Evolutionary conservation across 2,113 vertebrate genomes (phyloP).

Genomic region (Silurus asotus): DNA sequence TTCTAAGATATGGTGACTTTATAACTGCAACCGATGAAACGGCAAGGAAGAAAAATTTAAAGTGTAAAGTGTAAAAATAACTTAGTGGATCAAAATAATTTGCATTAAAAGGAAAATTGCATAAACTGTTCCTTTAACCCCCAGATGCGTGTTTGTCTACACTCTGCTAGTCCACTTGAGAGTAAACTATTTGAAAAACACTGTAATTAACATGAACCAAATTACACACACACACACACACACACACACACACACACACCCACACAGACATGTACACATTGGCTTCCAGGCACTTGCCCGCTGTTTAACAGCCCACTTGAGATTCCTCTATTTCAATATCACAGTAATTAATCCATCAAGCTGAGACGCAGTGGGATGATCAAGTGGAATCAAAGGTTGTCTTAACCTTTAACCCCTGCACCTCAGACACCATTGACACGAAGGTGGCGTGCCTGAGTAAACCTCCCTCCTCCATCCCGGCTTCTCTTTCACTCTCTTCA

Average conservation of each 20-base stretch:
- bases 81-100: not conserved
- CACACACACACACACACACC: constrained; percentile 37
- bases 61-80: not conserved
- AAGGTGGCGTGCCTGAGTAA: constrained; percentile 48
- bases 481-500: constrained; percentile 53
- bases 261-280: constrained; percentile 30
- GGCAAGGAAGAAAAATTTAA: not conserved
- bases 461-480: constrained; percentile 69
- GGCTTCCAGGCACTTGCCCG: constrained; percentile 43
- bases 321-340: constrained; percentile 44
- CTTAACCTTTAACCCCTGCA: constrained; percentile 70
- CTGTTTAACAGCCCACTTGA: constrained; percentile 50
- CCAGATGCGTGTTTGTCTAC: constrained; percentile 24
- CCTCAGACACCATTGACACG: constrained; percentile 63
- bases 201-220: constrained; percentile 53
- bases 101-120: not conserved
- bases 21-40: not conserved
- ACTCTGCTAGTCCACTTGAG: constrained; percentile 48
- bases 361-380: constrained; percentile 57
- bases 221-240: constrained; percentile 45
- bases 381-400: constrained; percentile 68
- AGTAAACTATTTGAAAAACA: constrained; percentile 51
- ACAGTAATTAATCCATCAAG: constrained; percentile 60
- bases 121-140: not conserved
- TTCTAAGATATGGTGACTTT: not conserved